Evolutionary conservation across 1,140 invertebrate genomes (phyloP), one percentile per base, ranked within the genome.

Genomic region (Leptestheria dahalacensis): DNA sequence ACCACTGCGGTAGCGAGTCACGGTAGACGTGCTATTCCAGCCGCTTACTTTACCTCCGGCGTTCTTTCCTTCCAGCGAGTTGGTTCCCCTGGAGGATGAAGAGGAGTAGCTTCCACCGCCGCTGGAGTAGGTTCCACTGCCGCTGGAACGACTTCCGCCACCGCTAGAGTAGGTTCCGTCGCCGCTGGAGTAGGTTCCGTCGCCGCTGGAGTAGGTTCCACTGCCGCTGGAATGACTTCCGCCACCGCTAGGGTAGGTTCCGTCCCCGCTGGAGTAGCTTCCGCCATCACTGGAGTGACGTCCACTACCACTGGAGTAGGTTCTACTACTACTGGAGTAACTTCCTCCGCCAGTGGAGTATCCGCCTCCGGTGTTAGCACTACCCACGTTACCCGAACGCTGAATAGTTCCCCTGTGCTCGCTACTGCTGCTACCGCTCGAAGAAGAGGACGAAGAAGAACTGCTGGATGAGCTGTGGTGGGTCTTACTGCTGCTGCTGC

Each of bases 101-200:
- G 33, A 41, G 33, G 33, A 41, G 15, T 6, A 41, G 33, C 15
- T 6, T 9, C 15, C 6, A 41, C 33, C 15, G 28, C 12, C 23
- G 20, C 33, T 25, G n/a, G 46, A 33, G 26, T 10, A n/a, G 26
- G 41, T 49, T 3, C 62, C 61, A 46, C 25, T 20, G 12, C 60
- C 51, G 28, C 51, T 48, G 59, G 48, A 63, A 49, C 47, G 24
- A 26, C 58, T 57, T n/a, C n/a, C n/a, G n/a, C n/a, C n/a, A n/a
- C n/a, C n/a, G n/a, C n/a, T n/a, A n/a, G n/a, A n/a, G n/a, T n/a
- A n/a, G n/a, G n/a, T n/a, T n/a, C n/a, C n/a, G n/a, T n/a, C n/a
- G 20, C 11, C 50, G 18, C 28, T 20, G 12, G 33, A 29, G 33
- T 9, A n/a, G 26, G 41, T 49, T 3, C 62, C 61, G 29, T 21